phyloP scores from a whole-genome alignment of 2,113 vertebrate genomes.

The Rhineura floridana region DNA sequence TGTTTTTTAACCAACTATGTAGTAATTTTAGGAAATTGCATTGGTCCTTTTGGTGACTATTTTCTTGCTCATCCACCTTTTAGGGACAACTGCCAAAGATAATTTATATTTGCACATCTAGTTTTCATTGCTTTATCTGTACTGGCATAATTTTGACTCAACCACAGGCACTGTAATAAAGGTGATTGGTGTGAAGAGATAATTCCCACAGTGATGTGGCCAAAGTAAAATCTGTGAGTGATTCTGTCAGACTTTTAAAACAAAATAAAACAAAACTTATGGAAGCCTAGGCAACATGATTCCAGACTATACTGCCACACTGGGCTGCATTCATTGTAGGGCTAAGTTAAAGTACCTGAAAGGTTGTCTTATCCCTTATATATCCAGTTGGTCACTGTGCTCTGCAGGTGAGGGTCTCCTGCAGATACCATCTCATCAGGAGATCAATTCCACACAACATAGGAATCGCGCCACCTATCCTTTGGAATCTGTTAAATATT shows the following conservation, averaged over 20 bases:
- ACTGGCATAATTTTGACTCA: constrained; percentile 28
- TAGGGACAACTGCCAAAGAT: constrained; percentile 54
- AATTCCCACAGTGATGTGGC: background rate
- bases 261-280: background rate
- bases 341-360: too few relatives aligned
- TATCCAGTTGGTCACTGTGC: too few relatives aligned
- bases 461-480: too few relatives aligned
- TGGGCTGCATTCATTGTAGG: too few relatives aligned
- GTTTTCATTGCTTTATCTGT: background rate
- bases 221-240: background rate
- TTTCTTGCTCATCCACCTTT: constrained; percentile 55
- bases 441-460: too few relatives aligned
- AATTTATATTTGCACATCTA: constrained; percentile 45
- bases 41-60: constrained; percentile 32
- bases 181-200: background rate
- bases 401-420: too few relatives aligned
- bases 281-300: background rate
- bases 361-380: too few relatives aligned
- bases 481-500: too few relatives aligned
- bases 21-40: constrained; percentile 47
- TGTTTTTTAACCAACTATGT: constrained; percentile 32
- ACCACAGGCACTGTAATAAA: background rate
- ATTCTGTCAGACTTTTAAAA: background rate
- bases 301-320: background rate
- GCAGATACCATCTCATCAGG: too few relatives aligned